phyloP scores from a whole-genome alignment of 2,888 invertebrate genomes.

The Amphipyra tragopoginis region DNA sequence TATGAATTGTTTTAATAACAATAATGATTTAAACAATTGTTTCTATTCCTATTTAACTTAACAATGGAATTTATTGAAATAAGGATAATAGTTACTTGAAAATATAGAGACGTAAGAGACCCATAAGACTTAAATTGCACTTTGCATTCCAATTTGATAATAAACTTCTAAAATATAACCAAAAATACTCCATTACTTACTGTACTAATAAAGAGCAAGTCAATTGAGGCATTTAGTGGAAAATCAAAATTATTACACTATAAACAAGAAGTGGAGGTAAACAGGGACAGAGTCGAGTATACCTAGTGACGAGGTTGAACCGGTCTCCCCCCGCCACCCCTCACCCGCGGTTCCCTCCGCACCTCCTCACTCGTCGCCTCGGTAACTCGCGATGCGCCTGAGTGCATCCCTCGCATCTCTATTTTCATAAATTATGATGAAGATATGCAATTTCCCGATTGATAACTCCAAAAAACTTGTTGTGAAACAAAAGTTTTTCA shows the following conservation, averaged over 20 bases:
- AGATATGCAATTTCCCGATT: conserved; percentile 21
- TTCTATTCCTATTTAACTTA: too few species aligned
- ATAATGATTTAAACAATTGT: too few species aligned
- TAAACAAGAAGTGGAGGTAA: conserved; percentile 73
- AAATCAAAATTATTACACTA: conserved; percentile 58
- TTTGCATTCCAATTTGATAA: too few species aligned
- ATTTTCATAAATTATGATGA: conserved; percentile 69
- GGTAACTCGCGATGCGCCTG: conserved; percentile 69
- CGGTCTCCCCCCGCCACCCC: conserved; percentile 66
- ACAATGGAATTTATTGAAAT: too few species aligned
- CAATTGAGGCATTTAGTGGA: conserved; percentile 36
- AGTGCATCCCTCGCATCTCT: conserved; percentile 75
- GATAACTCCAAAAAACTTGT: background rate
- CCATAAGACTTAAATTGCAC: too few species aligned
- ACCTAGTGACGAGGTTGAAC: conserved; percentile 75
- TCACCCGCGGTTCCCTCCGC: conserved; percentile 48
- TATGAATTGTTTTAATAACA: background rate
- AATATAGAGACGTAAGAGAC: too few species aligned
- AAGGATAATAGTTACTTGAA: too few species aligned
- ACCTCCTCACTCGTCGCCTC: conserved; percentile 49
- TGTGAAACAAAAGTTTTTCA: background rate
- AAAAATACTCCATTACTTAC: too few species aligned
- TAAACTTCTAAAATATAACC: too few species aligned
- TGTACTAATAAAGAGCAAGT: too few species aligned
- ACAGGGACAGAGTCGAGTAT: conserved; percentile 77